Base-by-base conservation (phyloP, 2,888 invertebrate species). In the Mimumesa dahlbomi region DNA sequence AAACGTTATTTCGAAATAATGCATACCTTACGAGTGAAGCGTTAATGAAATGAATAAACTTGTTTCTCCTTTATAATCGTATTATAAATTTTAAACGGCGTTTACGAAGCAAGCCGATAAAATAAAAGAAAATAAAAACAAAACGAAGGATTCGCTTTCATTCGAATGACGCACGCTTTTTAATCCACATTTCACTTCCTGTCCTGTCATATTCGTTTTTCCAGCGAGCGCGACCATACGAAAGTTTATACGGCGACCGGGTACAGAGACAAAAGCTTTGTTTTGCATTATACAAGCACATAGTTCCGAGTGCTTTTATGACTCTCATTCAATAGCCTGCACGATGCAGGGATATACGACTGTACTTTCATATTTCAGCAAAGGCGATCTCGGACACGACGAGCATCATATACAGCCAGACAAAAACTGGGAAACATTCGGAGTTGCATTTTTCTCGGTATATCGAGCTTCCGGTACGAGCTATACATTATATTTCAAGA, bases 191-290 rank as follows among this genome's bases (percentile, higher is more conserved):
- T 9, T 11, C 43, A 13, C n/a, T 9, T 11, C 7, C 7, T 40
- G 0, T 36, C 16, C 7, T 18, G 25, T 18, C n/a, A 9, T 11
- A 48, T 57, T 42, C 13, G 36, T 36, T 36, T 45, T 18, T 13
- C 9, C 2, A 3, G n/a, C 9, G 34, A 34, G n/a, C 4, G 34
- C 9, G 3, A n/a, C 3, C n/a, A n/a, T n/a, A n/a, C 11, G 9
- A 19, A 2, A 29, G 29, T 46, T 29, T 29, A 46, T 29, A 9
- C 21, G 6, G 0, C 0, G 3, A 16, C n/a, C 5, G n/a, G 9
- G 11, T 31, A 16, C 18, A 29, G 14, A 21, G 50, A 45, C 64
- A 40, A 52, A 58, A 43, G 64, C 50, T 58, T 43, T 31, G 50
- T 45, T n/a, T 31, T 19, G 2, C 22, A 19, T 43, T 50, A 21